Evolutionary conservation across 2,888 invertebrate genomes (phyloP), one percentile per base, ranked within the genome.

Genomic region (Noctua janthina): DNA sequence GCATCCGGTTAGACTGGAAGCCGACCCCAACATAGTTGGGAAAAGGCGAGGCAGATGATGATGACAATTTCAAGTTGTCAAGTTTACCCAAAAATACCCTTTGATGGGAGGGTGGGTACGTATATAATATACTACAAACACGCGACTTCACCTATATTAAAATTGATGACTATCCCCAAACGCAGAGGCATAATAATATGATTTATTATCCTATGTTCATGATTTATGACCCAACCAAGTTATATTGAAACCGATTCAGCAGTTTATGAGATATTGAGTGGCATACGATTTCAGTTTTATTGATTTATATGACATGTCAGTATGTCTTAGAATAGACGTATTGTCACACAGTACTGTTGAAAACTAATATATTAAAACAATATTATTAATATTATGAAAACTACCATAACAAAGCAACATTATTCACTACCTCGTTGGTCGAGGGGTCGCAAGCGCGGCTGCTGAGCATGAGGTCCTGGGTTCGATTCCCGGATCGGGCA

Each of bases 191-290:
- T 49, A 70, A 49, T 11, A 70, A 8, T 56, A n/a, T 80, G 70
- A 80, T 82, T 81, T 81, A 81, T 81, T 15, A 59, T 2, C 2
- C 59, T 20, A 20, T 15, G 17, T 51, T 46, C 23, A 67, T 54
- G 66, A 85, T 81, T 85, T 62, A 81, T 62, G 35, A 79, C 1
- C 7, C 20, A 69, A 84, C 29, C 17, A 0, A 81, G 15, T 85
- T 35, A 10, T 71, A 85, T 82, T 82, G 71, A 59, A 81, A 59
- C 67, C 59, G n/a, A 6, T 15, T 80, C 7, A 5, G 0, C 17
- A 46, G 51, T 71, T 85, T 82, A 71, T 35, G 81, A 70, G 54
- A 20, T n/a, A 70, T 43, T 84, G 80, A 80, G 20, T 56, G 15
- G 64, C 15, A 43, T n/a, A 35, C n/a, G 56, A 80, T 71, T 85